Conservation (phyloP, 2,797 vertebrate species). For the Pyrocephalus nanus region DNA sequence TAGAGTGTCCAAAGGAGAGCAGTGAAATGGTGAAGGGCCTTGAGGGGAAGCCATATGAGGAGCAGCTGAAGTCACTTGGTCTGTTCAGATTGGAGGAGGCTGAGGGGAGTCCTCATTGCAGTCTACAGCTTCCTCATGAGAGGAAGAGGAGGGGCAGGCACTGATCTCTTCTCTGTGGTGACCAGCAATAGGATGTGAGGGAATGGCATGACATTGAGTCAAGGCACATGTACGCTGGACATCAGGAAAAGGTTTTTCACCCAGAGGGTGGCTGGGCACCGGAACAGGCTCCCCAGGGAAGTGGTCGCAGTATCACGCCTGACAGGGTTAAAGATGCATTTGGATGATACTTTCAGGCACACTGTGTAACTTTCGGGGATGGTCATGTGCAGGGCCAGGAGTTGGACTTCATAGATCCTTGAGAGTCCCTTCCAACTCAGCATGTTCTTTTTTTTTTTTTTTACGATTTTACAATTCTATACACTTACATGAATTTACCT, state of each 20-base stretch:
- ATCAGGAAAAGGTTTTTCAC: neutral
- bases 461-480: neutral
- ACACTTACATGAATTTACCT: neutral
- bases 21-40: neutral
- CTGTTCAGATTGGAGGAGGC: neutral
- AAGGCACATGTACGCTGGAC: neutral
- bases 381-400: neutral
- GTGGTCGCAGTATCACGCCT: neutral
- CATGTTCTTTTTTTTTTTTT: neutral
- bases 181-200: fast-evolving
- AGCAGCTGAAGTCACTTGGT: neutral
- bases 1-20: neutral
- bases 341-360: neutral
- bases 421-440: neutral
- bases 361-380: neutral
- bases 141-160: neutral
- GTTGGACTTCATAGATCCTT: neutral
- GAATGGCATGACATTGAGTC: neutral
- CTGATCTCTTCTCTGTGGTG: neutral
- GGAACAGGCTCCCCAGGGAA: neutral
- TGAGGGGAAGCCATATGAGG: fast-evolving
- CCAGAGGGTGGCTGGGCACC: neutral
- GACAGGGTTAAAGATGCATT: neutral
- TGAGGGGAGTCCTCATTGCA: neutral
- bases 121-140: fast-evolving